These are phyloP conservation scores for Drosophila neonasuta DNA, from an alignment of 2,888 invertebrate species.

Conservation along the genomic window DNA sequence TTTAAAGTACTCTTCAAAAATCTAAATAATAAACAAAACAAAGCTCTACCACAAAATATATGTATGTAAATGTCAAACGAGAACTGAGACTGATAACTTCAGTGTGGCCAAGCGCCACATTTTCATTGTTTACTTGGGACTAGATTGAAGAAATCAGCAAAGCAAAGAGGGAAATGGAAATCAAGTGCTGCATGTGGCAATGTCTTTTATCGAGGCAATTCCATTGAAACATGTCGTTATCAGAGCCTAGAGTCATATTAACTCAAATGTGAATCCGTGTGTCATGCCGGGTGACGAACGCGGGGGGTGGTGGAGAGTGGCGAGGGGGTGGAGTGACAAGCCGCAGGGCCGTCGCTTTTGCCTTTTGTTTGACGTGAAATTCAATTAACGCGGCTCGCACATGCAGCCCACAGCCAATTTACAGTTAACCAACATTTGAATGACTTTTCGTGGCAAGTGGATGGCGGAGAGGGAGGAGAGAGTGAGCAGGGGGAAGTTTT, in stretches of 20 bases:
- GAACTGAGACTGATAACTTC: neutral
- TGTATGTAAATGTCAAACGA: neutral
- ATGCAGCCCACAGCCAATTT: slow-evolving; percentile 64
- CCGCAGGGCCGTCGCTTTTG: slow-evolving; percentile 2
- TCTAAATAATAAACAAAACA: neutral
- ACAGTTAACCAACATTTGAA: slow-evolving; percentile 76
- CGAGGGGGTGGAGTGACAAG: slow-evolving; percentile 3
- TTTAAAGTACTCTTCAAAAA: neutral
- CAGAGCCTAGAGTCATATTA: slow-evolving; percentile 18
- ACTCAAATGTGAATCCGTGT: slow-evolving; percentile 17
- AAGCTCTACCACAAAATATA: neutral
- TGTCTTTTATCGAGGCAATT: slow-evolving; percentile 6
- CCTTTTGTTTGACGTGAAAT: slow-evolving; percentile 34
- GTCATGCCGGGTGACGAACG: neutral
- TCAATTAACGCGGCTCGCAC: slow-evolving; percentile 32
- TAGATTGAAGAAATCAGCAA: neutral
- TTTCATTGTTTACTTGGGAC: neutral
- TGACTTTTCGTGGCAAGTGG: slow-evolving; percentile 37
- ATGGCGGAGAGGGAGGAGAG: neutral
- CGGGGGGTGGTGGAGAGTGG: neutral
- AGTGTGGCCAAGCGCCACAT: neutral
- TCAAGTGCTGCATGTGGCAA: neutral
- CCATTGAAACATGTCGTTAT: slow-evolving; percentile 12
- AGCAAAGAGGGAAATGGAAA: neutral
- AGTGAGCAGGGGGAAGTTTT: neutral